Base-by-base conservation (phyloP, 2,797 vertebrate species). In the Spea hammondii region DNA sequence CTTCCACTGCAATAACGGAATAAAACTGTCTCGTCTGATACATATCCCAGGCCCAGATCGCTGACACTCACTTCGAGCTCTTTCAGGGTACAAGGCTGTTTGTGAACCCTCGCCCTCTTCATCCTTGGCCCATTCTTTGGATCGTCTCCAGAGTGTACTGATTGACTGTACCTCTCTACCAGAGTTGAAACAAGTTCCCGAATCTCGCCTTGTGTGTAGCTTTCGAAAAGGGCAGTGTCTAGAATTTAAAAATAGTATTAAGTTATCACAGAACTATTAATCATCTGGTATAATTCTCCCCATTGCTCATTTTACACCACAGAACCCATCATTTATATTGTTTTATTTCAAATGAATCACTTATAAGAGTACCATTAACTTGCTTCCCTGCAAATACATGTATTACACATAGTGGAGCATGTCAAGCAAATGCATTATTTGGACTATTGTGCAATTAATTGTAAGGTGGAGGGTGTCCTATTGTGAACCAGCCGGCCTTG, bases 1-100 rank as follows among this genome's bases (percentile, higher is more conserved):
- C 93, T 95, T 64, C 97, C 97, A 8, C 94, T 96, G 93, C 97
- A 99, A 92, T 98, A 99, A 76, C 93, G 93, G 87, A 99, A 95
- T 65, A 93, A 83, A 65, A 99, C 91, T 0, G 93, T 98, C 92
- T 99, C 97, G 0, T 98, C 95, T 0, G 97, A 97, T 14, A 95
- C 83, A 17, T 96, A 97, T 80, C 96, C 96, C 48, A 99, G 90
- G 55, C 95, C 96, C 81, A 99, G 90, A 83, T 99, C 96, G 5
- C 93, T 96, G 83, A 99, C 95, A 0, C 94, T 96, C 83, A 99
- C 90, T 83, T 95, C 91, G 46, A 98, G 89, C 86, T 95, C 88
- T 59, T 94, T 93, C 84, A 98, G 69, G 9, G 93, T 88, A 69
- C 97, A 99, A 9, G 89, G 91, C 79, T 94, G 95, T 5, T 88